Evolutionary conservation across 30 jellyfish, hydroid and myxozoan species (phyloP), one percentile per base, ranked within the genome.

Genomic region (Hydractinia echinata): DNA sequence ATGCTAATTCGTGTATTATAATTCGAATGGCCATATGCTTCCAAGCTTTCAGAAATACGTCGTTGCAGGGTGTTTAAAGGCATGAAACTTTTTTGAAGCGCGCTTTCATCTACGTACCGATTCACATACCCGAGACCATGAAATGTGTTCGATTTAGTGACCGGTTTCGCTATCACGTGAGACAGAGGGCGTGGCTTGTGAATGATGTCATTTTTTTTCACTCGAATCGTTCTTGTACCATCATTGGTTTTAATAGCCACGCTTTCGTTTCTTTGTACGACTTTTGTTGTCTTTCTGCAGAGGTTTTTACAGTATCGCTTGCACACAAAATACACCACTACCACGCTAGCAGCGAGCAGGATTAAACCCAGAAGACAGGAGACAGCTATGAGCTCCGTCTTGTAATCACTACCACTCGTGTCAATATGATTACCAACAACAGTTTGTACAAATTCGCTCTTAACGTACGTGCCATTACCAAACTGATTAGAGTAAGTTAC

Each of bases 11-110:
- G 61, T 2, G 11, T 71, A 6, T 30, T 52, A 20, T 55, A 60
- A 30, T 30, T 30, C 81, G 53, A 15, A 14, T 71, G 55, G 10
- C 55, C 81, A 20, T 64, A 64, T 64, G 81, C 81, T 9, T 30
- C 55, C 13, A 71, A n/a, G n/a, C 81, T 71, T 71, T 71, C 81
- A 30, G 81, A 71, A 8, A 71, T 71, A 48, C 81, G 81, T 30
- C 81, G 49, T 3, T 71, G 81, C 51, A 71, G 61, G 9, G 81
- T 71, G 61, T 71, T 71, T 7, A 71, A 52, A 19, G 81, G 81
- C 81, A 71, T 71, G 3, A 19, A 71, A 20, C 55, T 60, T 20
- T 71, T 71, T 3, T 71, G 81, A 0, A 71, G 16, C 58, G 81
- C 51, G 51, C 51, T 44, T 52, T 71, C 81, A 60, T 71, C 81